phyloP scores from a whole-genome alignment of 35 echinoderm and acorn worm genomes.

The Chiridota heheva region DNA sequence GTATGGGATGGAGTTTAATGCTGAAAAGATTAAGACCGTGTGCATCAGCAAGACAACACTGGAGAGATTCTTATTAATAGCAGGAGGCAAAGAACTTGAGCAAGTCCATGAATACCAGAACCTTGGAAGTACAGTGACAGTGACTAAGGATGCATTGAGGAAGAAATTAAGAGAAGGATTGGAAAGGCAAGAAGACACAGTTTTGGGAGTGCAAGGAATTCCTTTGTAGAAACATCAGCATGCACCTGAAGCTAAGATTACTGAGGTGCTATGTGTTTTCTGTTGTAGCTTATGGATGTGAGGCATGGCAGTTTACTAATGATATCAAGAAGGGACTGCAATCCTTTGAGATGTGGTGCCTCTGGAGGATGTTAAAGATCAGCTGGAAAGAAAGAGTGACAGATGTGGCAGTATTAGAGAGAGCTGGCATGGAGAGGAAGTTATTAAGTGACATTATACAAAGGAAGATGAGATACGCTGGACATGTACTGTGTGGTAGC shows the following conservation, averaged over 20 bases:
- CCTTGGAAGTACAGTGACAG: not conserved
- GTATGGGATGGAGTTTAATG: not conserved
- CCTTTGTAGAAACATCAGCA: not conserved
- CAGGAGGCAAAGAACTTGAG: not conserved
- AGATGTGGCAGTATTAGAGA: not conserved
- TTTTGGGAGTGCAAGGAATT: not conserved
- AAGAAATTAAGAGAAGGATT: not conserved
- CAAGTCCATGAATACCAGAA: not conserved
- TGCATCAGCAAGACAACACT: not conserved
- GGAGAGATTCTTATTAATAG: not conserved
- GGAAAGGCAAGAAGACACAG: not conserved
- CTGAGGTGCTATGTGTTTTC: conserved; percentile 12
- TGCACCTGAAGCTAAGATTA: not conserved
- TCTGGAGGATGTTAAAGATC: not conserved
- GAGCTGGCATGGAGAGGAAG: not conserved
- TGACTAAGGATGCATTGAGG: not conserved
- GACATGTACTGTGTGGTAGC: not conserved
- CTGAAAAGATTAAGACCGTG: not conserved
- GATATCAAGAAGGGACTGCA: not conserved
- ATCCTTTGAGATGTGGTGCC: conserved; percentile 1
- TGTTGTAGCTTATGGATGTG: not conserved
- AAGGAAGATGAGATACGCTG: not conserved
- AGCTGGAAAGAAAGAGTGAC: not conserved
- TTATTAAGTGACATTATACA: conserved; percentile 3
- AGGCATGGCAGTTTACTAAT: not conserved